phyloP scores from a whole-genome alignment of 2,113 vertebrate genomes.

The Sceloporus undulatus region DNA sequence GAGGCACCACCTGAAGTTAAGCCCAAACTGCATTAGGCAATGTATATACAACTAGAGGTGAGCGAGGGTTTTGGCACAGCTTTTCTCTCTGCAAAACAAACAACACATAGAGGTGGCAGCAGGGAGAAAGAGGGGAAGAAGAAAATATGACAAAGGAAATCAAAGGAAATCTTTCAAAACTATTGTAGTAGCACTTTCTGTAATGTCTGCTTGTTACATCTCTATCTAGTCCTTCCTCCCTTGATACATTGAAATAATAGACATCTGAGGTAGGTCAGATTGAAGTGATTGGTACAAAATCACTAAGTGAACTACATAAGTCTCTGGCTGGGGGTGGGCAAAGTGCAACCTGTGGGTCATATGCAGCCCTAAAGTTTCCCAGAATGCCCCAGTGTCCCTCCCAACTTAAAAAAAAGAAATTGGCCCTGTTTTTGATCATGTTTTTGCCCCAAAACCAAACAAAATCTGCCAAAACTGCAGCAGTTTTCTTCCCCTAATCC shows the following conservation, averaged over 20 bases:
- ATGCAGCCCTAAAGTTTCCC: background rate
- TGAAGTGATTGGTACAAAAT: background rate
- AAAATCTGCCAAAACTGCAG: too few relatives aligned
- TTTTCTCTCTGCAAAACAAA: background rate
- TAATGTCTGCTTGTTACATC: background rate
- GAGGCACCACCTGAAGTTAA: conserved; percentile 12
- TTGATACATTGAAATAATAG: background rate
- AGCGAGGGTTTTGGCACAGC: background rate
- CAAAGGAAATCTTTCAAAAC: background rate
- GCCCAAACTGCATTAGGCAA: background rate
- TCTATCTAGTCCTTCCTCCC: background rate
- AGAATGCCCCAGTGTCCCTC: background rate
- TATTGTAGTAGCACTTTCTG: background rate
- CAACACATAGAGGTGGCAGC: background rate
- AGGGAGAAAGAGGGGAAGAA: background rate
- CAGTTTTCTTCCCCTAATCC: too few relatives aligned
- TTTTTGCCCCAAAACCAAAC: too few relatives aligned
- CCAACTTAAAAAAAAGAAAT: too few relatives aligned
- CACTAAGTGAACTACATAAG: background rate
- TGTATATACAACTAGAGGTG: background rate
- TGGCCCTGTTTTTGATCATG: too few relatives aligned
- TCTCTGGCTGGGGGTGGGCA: background rate
- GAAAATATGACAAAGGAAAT: background rate
- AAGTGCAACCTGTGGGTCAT: too few relatives aligned
- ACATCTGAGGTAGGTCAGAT: background rate